phyloP scores from a whole-genome alignment of 1,140 invertebrate genomes.

The Zaprionus ghesquierei region DNA sequence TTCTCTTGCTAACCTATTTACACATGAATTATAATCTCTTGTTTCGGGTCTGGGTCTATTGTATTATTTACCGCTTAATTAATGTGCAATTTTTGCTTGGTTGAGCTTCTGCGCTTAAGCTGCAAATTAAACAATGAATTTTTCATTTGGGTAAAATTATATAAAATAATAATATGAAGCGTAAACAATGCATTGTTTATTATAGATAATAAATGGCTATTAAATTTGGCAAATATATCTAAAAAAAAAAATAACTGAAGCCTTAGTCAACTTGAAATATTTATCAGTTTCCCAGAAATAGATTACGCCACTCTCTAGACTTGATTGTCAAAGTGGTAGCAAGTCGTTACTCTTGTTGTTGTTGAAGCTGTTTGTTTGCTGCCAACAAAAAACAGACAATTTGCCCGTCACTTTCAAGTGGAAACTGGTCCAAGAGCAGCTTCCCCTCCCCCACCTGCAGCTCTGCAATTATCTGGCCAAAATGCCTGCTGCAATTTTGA shows the following conservation, averaged over 20 bases:
- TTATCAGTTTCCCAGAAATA: slow-evolving; percentile 2
- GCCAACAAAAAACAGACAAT: slow-evolving; percentile 19
- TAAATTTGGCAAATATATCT: too few species aligned
- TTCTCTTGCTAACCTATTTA: background rate
- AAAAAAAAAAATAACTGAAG: background rate
- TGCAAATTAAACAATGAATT: slow-evolving; percentile 40
- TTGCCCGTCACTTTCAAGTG: slow-evolving; percentile 35
- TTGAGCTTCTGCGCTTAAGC: slow-evolving; percentile 11
- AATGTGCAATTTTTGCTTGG: slow-evolving; percentile 20
- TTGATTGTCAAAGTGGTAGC: slow-evolving; percentile 16
- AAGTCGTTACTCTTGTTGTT: background rate
- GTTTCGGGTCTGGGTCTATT: slow-evolving; percentile 9
- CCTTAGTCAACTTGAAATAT: background rate
- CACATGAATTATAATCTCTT: slow-evolving; percentile 25
- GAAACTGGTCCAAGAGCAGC: slow-evolving; percentile 33
- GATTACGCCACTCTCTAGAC: slow-evolving; percentile 30
- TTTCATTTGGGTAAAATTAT: background rate
- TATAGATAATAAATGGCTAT: too few species aligned
- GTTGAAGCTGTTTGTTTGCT: slow-evolving; percentile 1
- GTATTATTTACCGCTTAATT: slow-evolving; percentile 36
- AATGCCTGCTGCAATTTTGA: slow-evolving; percentile 37
- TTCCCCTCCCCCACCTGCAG: too few species aligned
- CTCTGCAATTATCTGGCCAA: slow-evolving; percentile 38
- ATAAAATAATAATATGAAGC: background rate
- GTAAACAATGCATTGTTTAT: too few species aligned